Evolutionary conservation across 1,140 invertebrate species (phyloP).

Genomic region (Planococcus citri): DNA sequence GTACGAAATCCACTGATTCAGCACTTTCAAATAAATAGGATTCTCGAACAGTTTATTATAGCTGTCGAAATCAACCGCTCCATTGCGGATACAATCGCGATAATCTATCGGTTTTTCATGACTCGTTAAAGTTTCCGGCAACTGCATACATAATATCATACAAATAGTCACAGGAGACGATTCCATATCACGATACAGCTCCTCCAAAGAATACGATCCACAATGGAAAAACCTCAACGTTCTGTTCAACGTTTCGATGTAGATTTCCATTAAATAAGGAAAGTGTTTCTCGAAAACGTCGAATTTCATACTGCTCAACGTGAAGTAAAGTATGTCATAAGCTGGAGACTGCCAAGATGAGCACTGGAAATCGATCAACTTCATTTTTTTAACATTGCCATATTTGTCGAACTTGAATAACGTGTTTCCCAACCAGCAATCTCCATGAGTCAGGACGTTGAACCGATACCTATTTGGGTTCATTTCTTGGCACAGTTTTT

Average conservation of each 20-base stretch:
- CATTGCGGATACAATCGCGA: background rate
- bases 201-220: background rate
- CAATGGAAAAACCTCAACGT: background rate
- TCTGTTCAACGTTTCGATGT: background rate
- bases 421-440: slow-evolving; percentile 65
- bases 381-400: slow-evolving; percentile 39
- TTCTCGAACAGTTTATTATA: background rate
- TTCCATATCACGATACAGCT: background rate
- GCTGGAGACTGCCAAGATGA: background rate
- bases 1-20: too few species aligned
- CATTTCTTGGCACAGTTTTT: background rate
- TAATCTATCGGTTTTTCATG: background rate
- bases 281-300: background rate
- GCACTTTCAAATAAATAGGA: background rate
- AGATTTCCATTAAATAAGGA: background rate
- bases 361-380: background rate
- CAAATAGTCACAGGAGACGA: background rate
- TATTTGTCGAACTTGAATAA: slow-evolving; percentile 44
- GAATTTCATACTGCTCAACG: background rate
- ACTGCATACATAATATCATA: background rate
- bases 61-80: background rate
- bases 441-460: slow-evolving; percentile 56
- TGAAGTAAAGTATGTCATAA: background rate
- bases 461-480: slow-evolving; percentile 33
- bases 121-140: background rate